Conservation (phyloP, 2,888 invertebrate species). For the Lordiphosa andalusiaca region DNA sequence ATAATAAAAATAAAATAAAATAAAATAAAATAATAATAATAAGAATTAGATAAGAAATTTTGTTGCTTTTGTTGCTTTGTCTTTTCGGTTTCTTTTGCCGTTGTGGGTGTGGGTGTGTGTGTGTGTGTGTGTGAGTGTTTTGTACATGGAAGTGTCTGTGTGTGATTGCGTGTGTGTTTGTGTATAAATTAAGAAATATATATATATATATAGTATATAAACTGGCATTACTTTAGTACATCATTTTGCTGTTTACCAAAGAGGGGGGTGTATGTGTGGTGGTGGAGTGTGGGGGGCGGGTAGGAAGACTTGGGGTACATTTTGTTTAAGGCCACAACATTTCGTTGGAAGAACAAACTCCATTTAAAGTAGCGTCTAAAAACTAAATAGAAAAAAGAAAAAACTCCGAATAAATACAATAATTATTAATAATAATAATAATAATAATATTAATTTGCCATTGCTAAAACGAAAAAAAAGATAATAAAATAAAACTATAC, state of each 20-base stretch:
- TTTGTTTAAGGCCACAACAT: too few species aligned
- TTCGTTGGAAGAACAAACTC: too few species aligned
- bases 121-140: too few species aligned
- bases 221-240: constrained; percentile 25
- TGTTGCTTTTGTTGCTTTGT: constrained; percentile 11
- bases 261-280: too few species aligned
- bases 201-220: constrained; percentile 29
- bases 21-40: constrained; percentile 4
- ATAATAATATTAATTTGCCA: constrained; percentile 58
- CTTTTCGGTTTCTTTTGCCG: constrained; percentile 5
- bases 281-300: too few species aligned
- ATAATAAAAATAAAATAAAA: constrained; percentile 5
- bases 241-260: too few species aligned
- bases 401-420: constrained; percentile 36
- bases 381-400: too few species aligned
- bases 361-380: too few species aligned
- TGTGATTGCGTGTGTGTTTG: constrained; percentile 9
- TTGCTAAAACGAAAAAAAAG: constrained; percentile 1
- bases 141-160: constrained; percentile 11
- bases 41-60: constrained; percentile 1
- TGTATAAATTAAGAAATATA: constrained; percentile 13
- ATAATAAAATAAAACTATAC: constrained; percentile 7
- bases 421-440: constrained; percentile 52
- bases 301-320: too few species aligned
- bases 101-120: background rate